A percentile compares a stretch with the other conserved stretches of the same genome.
Evolutionary conservation across 2,888 invertebrate species (phyloP).

Genomic region (Ophion slaviceki): DNA sequence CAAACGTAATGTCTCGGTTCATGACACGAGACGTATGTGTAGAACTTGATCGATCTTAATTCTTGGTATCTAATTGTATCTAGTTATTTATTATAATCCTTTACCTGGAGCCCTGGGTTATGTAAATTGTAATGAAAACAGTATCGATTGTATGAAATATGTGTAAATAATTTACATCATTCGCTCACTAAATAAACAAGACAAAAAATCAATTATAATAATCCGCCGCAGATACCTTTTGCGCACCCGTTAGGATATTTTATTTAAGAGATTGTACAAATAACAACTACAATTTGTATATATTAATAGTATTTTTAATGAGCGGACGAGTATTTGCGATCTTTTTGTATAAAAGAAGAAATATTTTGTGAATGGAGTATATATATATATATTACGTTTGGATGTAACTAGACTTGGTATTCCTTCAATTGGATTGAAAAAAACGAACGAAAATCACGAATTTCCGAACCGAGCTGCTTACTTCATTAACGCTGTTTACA

Average conservation of each 20-base stretch:
- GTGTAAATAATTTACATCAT: conserved; percentile 77
- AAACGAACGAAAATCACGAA: background rate
- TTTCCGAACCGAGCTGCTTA: conserved; percentile 6
- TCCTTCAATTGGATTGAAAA: background rate
- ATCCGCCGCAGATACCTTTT: conserved; percentile 74
- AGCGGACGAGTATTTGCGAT: conserved; percentile 55
- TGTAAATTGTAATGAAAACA: conserved; percentile 62
- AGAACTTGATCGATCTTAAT: conserved; percentile 67
- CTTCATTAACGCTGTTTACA: background rate
- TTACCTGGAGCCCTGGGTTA: conserved; percentile 72
- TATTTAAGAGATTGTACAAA: conserved; percentile 66
- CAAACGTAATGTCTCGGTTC: conserved; percentile 17
- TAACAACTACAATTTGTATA: conserved; percentile 59
- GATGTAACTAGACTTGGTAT: conserved; percentile 53
- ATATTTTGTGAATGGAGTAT: conserved; percentile 58
- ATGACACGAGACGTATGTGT: background rate
- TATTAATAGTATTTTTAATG: conserved; percentile 67
- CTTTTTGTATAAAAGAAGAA: conserved; percentile 55
- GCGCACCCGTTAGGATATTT: conserved; percentile 72
- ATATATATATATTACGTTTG: conserved; percentile 46
- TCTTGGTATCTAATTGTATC: conserved; percentile 72
- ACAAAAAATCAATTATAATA: conserved; percentile 70
- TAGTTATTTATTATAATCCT: conserved; percentile 75
- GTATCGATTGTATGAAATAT: conserved; percentile 71
- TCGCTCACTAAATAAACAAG: conserved; percentile 74